These are phyloP conservation scores for Mellivora capensis DNA, from an alignment of 2,113 vertebrate genomes.

Conservation along the genomic window DNA sequence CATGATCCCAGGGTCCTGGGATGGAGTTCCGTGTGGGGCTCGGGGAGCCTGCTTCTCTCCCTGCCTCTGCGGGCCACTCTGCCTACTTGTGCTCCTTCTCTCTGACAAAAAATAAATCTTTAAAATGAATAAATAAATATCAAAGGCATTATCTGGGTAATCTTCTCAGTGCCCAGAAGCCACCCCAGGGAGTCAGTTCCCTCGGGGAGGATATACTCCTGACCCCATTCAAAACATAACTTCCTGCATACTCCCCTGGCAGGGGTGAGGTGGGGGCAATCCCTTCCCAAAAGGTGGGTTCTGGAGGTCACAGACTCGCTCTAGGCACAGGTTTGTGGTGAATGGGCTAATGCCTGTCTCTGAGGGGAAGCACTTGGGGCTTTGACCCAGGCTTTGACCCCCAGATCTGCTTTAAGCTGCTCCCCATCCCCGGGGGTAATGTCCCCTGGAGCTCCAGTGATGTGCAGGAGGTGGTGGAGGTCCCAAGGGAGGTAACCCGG, in stretches of 20 bases:
- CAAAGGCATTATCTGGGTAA: background rate
- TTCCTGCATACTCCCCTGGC: background rate
- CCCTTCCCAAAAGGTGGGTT: background rate
- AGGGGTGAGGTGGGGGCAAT: background rate
- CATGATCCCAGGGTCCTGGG: too few relatives aligned
- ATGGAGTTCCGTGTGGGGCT: too few relatives aligned
- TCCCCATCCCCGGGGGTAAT: background rate
- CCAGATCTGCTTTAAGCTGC: background rate
- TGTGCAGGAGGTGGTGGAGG: background rate
- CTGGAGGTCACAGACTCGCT: background rate
- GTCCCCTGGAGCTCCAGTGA: rapidly evolving
- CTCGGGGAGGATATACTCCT: too few relatives aligned
- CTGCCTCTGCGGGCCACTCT: too few relatives aligned
- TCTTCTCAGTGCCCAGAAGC: background rate
- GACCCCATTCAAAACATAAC: background rate
- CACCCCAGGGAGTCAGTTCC: background rate
- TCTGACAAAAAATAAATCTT: too few relatives aligned
- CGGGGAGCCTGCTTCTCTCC: too few relatives aligned
- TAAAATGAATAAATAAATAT: too few relatives aligned
- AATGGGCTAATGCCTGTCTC: background rate
- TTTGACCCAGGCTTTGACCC: background rate
- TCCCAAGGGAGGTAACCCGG: rapidly evolving
- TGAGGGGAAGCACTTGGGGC: background rate
- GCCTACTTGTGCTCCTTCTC: too few relatives aligned
- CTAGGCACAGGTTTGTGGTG: rapidly evolving